Conservation (phyloP, 1,140 invertebrate species). For the Himalopsyche phryganea region DNA sequence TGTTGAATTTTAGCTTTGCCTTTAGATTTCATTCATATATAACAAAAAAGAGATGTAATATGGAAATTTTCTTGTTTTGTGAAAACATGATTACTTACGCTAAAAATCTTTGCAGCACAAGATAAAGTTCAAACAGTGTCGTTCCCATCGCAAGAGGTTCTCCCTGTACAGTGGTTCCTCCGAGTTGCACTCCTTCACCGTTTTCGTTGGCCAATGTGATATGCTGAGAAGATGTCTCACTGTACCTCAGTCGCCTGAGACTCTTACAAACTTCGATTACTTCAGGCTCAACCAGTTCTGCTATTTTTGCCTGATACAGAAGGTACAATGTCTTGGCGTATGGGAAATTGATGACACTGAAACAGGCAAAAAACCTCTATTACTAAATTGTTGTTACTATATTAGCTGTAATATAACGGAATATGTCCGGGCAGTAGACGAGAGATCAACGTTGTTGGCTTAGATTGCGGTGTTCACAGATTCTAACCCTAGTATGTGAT, state of each 20-base stretch:
- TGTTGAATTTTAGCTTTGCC: no score
- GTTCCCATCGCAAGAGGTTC: conserved; percentile 76
- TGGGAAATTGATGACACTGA: conserved; percentile 64
- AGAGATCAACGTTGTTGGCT: no score
- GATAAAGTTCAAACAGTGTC: conserved; percentile 85
- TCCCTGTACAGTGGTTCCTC: conserved; percentile 48
- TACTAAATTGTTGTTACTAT: no score
- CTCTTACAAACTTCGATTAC: conserved; percentile 69
- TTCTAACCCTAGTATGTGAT: no score
- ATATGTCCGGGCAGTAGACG: no score
- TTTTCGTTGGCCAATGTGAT: conserved; percentile 48
- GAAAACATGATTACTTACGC: no score
- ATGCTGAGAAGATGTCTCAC: conserved; percentile 41
- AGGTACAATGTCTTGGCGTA: conserved; percentile 70
- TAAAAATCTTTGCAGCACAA: conserved; percentile 80
- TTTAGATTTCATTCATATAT: no score
- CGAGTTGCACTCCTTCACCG: conserved; percentile 49
- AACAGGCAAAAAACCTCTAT: conserved; percentile 39
- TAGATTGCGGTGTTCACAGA: no score
- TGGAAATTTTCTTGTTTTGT: no score
- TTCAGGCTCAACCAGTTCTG: conserved; percentile 66
- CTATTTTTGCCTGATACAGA: conserved; percentile 73
- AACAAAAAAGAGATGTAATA: neutral
- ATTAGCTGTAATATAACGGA: no score
- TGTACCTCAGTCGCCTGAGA: conserved; percentile 59